phyloP scores from a whole-genome alignment of 2,113 vertebrate species.

The Orthonyx spaldingii region DNA sequence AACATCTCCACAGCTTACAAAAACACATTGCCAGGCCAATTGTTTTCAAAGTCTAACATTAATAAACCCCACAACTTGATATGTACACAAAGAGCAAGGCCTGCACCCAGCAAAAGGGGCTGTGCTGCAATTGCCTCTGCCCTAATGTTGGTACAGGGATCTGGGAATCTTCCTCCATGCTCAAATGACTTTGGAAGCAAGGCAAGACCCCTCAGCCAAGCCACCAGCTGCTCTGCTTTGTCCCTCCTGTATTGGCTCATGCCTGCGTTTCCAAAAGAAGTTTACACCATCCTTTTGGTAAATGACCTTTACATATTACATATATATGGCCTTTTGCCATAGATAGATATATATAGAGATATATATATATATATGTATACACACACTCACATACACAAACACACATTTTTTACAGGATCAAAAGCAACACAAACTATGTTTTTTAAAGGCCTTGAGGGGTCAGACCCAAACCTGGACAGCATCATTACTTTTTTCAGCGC shows the following conservation, averaged over 20 bases:
- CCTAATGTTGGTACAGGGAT: background rate
- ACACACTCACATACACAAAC: background rate
- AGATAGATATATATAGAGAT: background rate
- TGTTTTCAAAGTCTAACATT: background rate
- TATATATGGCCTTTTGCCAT: background rate
- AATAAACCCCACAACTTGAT: background rate
- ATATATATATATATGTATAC: too few species aligned
- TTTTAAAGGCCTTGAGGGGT: background rate
- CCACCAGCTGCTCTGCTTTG: background rate
- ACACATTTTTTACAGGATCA: background rate
- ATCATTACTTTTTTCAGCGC: background rate
- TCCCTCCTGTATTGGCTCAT: background rate
- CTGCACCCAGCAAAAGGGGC: background rate
- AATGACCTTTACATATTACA: background rate
- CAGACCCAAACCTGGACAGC: background rate
- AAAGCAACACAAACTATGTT: background rate
- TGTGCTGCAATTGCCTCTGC: background rate
- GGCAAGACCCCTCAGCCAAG: background rate
- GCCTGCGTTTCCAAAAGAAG: background rate
- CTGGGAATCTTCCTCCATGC: background rate
- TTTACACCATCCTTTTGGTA: background rate
- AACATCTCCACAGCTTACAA: background rate
- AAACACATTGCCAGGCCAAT: background rate
- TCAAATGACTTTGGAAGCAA: background rate
- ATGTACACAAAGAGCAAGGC: background rate